Conservation (phyloP, 2,797 vertebrate genomes). For the Leptoclinus maculatus region DNA sequence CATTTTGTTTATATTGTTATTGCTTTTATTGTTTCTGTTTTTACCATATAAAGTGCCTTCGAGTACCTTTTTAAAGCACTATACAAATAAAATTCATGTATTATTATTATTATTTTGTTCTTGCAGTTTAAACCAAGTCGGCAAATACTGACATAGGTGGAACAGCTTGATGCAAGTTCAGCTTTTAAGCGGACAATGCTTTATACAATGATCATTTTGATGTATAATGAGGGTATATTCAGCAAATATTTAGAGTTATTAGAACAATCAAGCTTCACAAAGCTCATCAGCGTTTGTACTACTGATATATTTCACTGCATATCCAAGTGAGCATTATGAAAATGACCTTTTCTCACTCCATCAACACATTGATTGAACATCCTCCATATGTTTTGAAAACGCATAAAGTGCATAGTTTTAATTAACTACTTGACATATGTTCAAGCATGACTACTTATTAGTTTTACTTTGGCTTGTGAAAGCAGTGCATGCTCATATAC, state of each 20-base stretch:
- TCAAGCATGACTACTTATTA: not conserved
- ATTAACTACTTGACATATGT: not conserved
- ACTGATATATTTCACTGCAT: not conserved
- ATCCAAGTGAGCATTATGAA: not conserved
- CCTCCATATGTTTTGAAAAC: not conserved
- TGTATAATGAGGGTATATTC: not conserved
- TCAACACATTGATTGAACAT: not conserved
- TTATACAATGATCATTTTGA: not conserved
- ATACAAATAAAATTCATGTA: too few relatives aligned
- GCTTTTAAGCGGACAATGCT: not conserved
- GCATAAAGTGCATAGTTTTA: not conserved
- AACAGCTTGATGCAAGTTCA: not conserved
- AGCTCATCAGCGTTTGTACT: not conserved
- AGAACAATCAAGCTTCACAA: not conserved
- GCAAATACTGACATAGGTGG: not conserved
- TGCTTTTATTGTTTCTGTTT: too few relatives aligned
- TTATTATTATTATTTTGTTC: not conserved
- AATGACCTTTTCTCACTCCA: not conserved
- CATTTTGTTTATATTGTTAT: too few relatives aligned
- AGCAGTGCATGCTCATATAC: not conserved
- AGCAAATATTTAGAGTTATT: not conserved
- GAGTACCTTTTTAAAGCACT: too few relatives aligned
- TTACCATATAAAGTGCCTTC: too few relatives aligned
- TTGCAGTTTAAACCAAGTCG: not conserved
- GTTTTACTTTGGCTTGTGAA: not conserved